phyloP scores from a whole-genome alignment of 2,113 vertebrate species.

The Lamprologus lemairii region DNA sequence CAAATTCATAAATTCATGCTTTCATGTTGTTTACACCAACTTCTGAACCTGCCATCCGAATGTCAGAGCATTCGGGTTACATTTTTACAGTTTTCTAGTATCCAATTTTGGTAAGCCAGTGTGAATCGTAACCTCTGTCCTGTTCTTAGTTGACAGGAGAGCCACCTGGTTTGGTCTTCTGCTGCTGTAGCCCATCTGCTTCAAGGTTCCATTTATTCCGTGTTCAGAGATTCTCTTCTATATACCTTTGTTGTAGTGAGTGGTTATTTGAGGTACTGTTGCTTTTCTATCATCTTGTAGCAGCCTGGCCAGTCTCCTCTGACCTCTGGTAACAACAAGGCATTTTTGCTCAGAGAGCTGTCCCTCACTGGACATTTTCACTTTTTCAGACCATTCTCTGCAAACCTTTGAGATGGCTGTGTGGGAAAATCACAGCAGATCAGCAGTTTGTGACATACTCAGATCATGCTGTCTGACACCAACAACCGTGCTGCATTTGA shows the following conservation, averaged over 20 bases:
- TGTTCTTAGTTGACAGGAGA: neutral
- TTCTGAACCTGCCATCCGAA: neutral
- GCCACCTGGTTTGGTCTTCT: neutral
- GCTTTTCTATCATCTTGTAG: neutral
- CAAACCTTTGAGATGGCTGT: neutral
- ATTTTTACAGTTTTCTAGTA: neutral
- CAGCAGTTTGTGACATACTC: neutral
- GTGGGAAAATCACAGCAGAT: neutral
- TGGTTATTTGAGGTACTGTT: neutral
- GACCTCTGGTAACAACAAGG: neutral
- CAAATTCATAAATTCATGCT: neutral
- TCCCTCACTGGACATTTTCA: neutral
- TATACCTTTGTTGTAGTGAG: neutral
- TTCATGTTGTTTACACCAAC: neutral
- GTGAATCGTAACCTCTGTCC: neutral
- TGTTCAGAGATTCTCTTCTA: neutral
- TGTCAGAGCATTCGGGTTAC: neutral
- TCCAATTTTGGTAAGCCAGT: neutral
- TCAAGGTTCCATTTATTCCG: neutral
- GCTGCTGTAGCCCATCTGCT: neutral
- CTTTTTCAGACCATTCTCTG: neutral
- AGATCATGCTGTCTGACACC: neutral
- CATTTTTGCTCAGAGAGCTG: neutral
- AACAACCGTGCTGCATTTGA: neutral
- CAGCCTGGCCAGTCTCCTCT: neutral